Evolutionary conservation across 2,113 vertebrate species (phyloP).

Genomic region (Dromas ardeola): DNA sequence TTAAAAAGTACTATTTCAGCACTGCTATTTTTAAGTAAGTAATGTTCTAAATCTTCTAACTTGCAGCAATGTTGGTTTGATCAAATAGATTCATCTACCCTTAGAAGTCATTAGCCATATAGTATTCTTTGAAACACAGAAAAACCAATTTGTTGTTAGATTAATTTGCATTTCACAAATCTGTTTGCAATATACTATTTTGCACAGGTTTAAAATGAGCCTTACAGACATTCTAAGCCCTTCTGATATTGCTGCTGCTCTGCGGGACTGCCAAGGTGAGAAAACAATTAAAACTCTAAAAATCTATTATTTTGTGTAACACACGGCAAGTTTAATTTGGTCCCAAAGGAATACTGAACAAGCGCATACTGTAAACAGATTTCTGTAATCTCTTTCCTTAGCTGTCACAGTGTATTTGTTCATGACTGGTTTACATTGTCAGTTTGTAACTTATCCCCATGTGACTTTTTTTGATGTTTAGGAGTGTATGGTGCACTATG

Average conservation of each 20-base stretch:
- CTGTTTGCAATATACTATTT: not conserved
- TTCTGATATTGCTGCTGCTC: conserved; percentile 89
- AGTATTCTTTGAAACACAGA: not conserved
- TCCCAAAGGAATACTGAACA: not conserved
- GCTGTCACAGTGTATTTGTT: not conserved
- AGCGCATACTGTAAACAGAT: not conserved
- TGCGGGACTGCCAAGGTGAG: conserved; percentile 96
- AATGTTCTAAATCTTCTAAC: not conserved
- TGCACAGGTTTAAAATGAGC: conserved; percentile 87
- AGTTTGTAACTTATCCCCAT: not conserved
- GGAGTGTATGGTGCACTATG: not conserved
- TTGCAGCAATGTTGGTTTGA: not conserved
- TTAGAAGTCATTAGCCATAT: not conserved
- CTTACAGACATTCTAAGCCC: conserved; percentile 90
- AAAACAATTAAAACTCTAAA: not conserved
- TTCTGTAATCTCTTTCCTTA: not conserved
- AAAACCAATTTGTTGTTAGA: not conserved
- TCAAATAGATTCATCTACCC: not conserved
- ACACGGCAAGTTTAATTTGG: not conserved
- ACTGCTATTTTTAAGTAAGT: not conserved
- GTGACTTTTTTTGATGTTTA: not conserved
- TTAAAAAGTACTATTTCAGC: not conserved
- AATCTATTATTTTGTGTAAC: not conserved
- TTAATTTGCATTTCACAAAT: not conserved
- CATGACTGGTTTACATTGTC: not conserved